Evolutionary conservation across 2,113 vertebrate genomes (phyloP), one percentile per base, ranked within the genome.

Genomic region (Pterocles burchelli): DNA sequence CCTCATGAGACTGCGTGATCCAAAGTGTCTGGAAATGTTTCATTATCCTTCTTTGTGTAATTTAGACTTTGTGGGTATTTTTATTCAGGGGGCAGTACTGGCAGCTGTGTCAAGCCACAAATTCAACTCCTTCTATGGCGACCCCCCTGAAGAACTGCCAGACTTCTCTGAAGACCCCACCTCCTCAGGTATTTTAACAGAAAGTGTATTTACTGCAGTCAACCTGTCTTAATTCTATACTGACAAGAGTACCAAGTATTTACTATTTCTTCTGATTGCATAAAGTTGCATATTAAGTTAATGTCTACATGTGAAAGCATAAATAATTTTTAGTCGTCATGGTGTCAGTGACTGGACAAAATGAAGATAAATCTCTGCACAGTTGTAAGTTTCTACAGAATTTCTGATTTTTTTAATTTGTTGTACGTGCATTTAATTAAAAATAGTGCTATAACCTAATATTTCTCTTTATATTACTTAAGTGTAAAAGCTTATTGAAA

Each of bases 31-130:
- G 48, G 31, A 93, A 88, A 51, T 36, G 59, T 84, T 86, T 84
- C 3, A 4, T 85, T 74, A 12, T 85, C 46, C 24, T 72, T 58
- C 43, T 93, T 63, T 87, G n/a, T 88, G 76, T 96, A 95, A 96
- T 36, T 81, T 48, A 72, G 83, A 84, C 88, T 90, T 82, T 72
- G 54, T 95, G 88, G 83, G 20, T 97, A 10, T 95, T 96, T 96
- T 96, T 74, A 41, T 96, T 79, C 96, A 99, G 99, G 99, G 99
- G 51, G 99, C 99, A 41, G 99, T 99, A 85, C 98, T 99, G 96
- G 99, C 99, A 58, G 99, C 99, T 74, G 99, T 99, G 90, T 99
- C 99, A 96, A 99, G 99, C 97, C 99, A 99, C 98, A 99, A 99
- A 98, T 99, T 99, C 97, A 99, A 99, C 95, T 99, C 99, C 26